Base-by-base conservation (phyloP, 1,140 invertebrate species). In the Nautilus pompilius region DNA sequence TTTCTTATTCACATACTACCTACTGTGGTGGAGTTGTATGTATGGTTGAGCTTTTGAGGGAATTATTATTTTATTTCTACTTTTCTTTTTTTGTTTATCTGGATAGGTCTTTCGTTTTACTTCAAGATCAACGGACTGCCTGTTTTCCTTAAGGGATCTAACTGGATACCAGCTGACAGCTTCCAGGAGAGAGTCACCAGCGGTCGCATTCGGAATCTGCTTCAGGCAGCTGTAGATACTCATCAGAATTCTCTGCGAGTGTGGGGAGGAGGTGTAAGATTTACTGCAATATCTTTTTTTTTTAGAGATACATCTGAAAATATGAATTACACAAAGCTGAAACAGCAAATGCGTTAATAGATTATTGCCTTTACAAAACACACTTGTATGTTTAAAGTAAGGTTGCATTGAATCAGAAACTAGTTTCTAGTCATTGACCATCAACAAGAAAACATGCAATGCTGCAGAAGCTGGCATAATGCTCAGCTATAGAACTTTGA, bases 171-270 rank as follows among this genome's bases (percentile, higher is more conserved):
- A 1, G 87, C 90, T 0, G 88, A 93, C 79, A 88, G 95, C 65
- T 88, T 98, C 54, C 93, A 93, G 1, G 95, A 96, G 83, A 70
- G 84, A 30, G 85, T 89, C 3, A 86, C 86, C 4, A 75, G 87
- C 41, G 69, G 74, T 49, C 77, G 87, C 28, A 59, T 77, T 20
- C 60, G 58, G 73, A 77, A 66, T 60, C 81, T 98, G 1, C 75
- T 99, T 2, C 68, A 81, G 30, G 90, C 92, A 0, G 89, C 90
- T 0, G 88, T 87, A 67, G 87, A 91, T 36, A 88, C 90, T 0
- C 87, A 98, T 74, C 95, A 96, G 90, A 96, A 97, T 77, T 93
- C 95, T 88, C 79, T 99, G 0, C 85, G 97, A 20, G 91, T 99
- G 0, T 99, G 97, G 97, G 97, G 97, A 24, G 97, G 97, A 36